Base-by-base conservation (phyloP, 2,797 vertebrate genomes). In the Peromyscus nudipes region DNA sequence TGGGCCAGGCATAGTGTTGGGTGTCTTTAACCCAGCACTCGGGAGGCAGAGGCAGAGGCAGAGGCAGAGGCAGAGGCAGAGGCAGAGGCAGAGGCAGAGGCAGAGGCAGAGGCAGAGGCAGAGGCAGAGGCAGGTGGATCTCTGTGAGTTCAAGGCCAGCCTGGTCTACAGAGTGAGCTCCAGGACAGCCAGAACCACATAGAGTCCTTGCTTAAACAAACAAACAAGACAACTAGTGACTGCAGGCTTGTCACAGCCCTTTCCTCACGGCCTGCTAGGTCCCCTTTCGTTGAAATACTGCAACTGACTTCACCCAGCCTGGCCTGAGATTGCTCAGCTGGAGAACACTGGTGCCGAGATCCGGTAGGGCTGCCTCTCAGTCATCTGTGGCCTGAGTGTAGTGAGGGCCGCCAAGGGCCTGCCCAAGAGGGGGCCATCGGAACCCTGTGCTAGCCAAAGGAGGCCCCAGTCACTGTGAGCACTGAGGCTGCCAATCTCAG, bases 251-350 rank as follows among this genome's bases (percentile, higher is more conserved):
- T 16, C 43, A 43, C 43, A 77, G 75, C 43, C 52, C 27, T 76
- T 7, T 77, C 37, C 0, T 29, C 34, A 23, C 25, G 19, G 27
- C 86, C 43, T 55, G 27, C 43, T 5, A 0, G 4, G 65, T 34
- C n/a, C 7, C 27, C 37, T 64, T 71, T 57, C 11, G 0, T 0
- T 57, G 31, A 55, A 10, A 17, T 13, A 21, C 62, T 14, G 0
- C 46, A 4, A 14, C 23, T 75, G 43, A 29, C 80, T 25, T 37
- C 4, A 19, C 13, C 69, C 27, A 23, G n/a, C 17, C 73, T 62
- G 1, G 16, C 71, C 92, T 52, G 29, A 40, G 31, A 57, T 88
- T 86, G 31, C 40, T 52, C 21, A 16, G 27, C 46, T 3, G 46
- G 49, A 23, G 21, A 46, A 9, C 3, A 16, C 46, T 43, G 43